These are phyloP conservation scores for Petrocephalus microphthalmus DNA, from an alignment of 2,113 vertebrate genomes.

Conservation along the genomic window DNA sequence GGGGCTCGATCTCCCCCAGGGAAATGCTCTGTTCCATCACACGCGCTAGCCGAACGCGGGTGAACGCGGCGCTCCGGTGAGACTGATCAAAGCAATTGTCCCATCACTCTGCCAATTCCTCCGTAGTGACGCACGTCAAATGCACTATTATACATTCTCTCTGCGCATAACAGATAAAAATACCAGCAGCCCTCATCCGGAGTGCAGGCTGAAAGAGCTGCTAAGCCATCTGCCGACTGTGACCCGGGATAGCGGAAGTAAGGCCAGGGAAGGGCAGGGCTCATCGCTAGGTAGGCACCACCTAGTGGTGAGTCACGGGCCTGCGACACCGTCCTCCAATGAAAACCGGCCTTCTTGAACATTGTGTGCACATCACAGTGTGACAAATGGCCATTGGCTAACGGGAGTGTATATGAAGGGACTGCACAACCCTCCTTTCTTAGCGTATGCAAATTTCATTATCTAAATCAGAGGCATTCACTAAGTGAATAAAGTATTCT, in stretches of 20 bases:
- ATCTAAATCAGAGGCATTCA: background rate
- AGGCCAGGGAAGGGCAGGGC: background rate
- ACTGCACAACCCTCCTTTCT: background rate
- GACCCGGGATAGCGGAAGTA: background rate
- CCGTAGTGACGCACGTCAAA: background rate
- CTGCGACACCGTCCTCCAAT: background rate
- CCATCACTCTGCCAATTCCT: background rate
- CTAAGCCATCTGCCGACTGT: conserved; percentile 5
- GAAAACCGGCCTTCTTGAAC: background rate
- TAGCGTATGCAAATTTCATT: too few species aligned
- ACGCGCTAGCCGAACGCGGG: background rate
- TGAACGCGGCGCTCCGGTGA: background rate
- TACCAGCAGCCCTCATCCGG: background rate
- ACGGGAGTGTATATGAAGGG: background rate
- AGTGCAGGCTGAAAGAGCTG: background rate
- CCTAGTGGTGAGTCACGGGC: background rate
- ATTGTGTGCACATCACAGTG: too few species aligned
- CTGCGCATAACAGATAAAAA: background rate
- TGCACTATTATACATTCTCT: background rate
- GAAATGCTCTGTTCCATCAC: background rate
- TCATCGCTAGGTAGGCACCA: background rate
- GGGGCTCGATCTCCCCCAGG: background rate
- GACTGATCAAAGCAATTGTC: background rate
- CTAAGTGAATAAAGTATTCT: background rate
- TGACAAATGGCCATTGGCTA: background rate